Conservation (phyloP, 2,888 invertebrate species). For the Elmis aenea region DNA sequence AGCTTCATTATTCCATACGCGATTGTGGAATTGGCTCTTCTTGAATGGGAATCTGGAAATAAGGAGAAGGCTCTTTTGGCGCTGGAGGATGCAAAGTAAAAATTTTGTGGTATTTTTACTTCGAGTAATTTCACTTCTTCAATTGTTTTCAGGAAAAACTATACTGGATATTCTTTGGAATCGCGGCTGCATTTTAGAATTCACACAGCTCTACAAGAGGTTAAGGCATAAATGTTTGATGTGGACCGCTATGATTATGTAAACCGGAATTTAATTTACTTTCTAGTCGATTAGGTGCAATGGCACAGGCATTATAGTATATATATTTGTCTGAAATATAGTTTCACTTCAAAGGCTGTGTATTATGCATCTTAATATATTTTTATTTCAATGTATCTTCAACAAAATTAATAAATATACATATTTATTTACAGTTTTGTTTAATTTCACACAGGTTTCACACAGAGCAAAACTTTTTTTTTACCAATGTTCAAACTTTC, state of each 20-base stretch:
- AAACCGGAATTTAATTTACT: too few species aligned
- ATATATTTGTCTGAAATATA: not conserved
- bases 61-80: conserved; percentile 62
- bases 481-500: too few species aligned
- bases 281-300: too few species aligned
- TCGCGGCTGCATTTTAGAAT: conserved; percentile 86
- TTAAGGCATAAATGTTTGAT: too few species aligned
- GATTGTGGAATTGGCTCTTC: conserved; percentile 76
- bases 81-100: conserved; percentile 79
- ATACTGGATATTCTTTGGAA: conserved; percentile 81
- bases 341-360: conserved; percentile 12
- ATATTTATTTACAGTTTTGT: too few species aligned
- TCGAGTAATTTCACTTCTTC: not conserved
- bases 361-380: conserved; percentile 9
- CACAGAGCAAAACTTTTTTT: too few species aligned
- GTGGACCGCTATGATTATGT: too few species aligned
- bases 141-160: conserved; percentile 68
- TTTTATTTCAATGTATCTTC: too few species aligned
- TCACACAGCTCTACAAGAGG: conserved; percentile 63
- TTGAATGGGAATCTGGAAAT: conserved; percentile 68
- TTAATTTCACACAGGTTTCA: too few species aligned
- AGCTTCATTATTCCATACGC: conserved; percentile 81
- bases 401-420: too few species aligned
- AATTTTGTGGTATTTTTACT: conserved; percentile 16
- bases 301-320: too few species aligned